Conservation (phyloP, 2,797 vertebrate genomes). For the Periophthalmus magnuspinnatus region DNA sequence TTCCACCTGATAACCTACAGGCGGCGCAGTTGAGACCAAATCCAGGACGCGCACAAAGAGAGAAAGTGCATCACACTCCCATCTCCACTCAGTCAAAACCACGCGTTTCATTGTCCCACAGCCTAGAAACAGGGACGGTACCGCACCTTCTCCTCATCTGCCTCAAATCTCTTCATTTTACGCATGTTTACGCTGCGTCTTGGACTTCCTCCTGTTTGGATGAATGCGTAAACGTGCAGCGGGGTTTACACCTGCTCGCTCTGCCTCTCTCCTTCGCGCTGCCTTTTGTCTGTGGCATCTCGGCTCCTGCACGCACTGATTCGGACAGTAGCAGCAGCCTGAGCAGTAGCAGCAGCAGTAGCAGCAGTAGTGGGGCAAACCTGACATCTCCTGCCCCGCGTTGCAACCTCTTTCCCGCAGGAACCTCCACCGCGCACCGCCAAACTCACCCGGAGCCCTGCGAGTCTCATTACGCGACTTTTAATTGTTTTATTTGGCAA, state of each 20-base stretch:
- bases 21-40: slow-evolving; percentile 55
- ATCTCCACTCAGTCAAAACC: slow-evolving; percentile 17
- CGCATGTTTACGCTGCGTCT: slow-evolving; percentile 12
- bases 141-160: slow-evolving; percentile 2
- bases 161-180: background rate
- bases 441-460: background rate
- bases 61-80: slow-evolving; percentile 34
- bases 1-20: slow-evolving; percentile 55
- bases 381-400: slow-evolving; percentile 56
- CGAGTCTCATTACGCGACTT: background rate
- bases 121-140: slow-evolving; percentile 10
- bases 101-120: slow-evolving; percentile 45
- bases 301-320: slow-evolving; percentile 19
- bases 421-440: slow-evolving; percentile 15
- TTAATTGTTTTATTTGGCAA: slow-evolving; percentile 7
- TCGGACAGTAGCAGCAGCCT: slow-evolving; percentile 32
- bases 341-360: background rate
- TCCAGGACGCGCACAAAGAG: slow-evolving; percentile 22
- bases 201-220: slow-evolving; percentile 17
- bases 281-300: slow-evolving; percentile 64
- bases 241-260: slow-evolving; percentile 54
- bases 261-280: slow-evolving; percentile 10
- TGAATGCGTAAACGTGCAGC: slow-evolving; percentile 31
- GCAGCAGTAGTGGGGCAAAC: slow-evolving; percentile 39
- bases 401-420: slow-evolving; percentile 38